Evolutionary conservation across 2,113 vertebrate genomes (phyloP), one percentile per base, ranked within the genome.

Genomic region (Channa argus): DNA sequence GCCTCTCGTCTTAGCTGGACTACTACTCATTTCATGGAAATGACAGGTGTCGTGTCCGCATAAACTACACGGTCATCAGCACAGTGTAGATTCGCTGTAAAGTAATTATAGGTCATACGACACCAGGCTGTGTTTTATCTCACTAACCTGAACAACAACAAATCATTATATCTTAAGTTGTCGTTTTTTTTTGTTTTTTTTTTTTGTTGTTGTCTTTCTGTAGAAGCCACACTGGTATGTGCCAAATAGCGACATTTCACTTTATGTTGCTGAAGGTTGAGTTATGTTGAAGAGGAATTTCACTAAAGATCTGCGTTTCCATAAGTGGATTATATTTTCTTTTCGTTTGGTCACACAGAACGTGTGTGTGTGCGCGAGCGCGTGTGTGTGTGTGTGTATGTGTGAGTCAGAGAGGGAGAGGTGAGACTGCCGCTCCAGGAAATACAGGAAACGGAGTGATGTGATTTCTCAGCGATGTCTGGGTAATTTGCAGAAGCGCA

Each of bases 391-490:
- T 5, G 34, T 45, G 62, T 15, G 45, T 15, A 24, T 36, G 41
- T 14, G 10, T 2, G 39, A 5, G 44, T 6, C 6, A 6, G 47
- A 6, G 47, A 15, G 4, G 12, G 37, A 34, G 37, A 11, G 47
- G 8, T 15, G 50, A 33, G 1, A 6, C 61, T 37, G 58, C 52
- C n/a, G 55, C 71, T 78, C 61, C 59, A 68, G 60, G 66, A 79
- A 63, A 80, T 3, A 50, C 64, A 77, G 76, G 80, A 77, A 82
- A 63, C 38, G 24, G 63, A 77, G 50, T 52, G 71, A 53, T 49
- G 74, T 68, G 74, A 63, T 82, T 84, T 83, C 79, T 83, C 59
- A 75, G 49, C 39, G n/a, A 9, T 34, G 65, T 83, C 62, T 66
- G 84, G 41, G 60, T 62, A 34, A 67, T 43, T 51, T 63, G 59